Conservation (phyloP, 35 echinoderm and acorn worm species). For the Apostichopus japonicus region DNA sequence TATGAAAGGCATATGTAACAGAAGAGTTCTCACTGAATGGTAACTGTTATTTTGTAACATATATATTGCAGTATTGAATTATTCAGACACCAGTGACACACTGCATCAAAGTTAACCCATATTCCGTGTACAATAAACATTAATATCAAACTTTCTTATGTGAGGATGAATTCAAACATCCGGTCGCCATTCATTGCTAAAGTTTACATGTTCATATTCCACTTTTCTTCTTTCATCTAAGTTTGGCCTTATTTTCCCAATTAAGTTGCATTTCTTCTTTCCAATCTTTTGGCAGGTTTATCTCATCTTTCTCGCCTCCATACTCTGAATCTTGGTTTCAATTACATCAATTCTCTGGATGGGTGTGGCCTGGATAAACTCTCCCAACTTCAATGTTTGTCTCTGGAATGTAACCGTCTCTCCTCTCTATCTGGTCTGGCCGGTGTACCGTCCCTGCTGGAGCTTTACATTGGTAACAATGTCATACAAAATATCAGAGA, state of each 20-base stretch:
- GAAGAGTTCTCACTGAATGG: too few species aligned
- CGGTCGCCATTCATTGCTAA: too few species aligned
- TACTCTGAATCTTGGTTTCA: slow-evolving; percentile 84
- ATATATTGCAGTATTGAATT: too few species aligned
- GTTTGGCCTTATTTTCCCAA: not conserved
- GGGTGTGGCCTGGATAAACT: slow-evolving; percentile 80
- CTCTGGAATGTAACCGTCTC: slow-evolving; percentile 84
- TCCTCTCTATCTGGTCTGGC: slow-evolving; percentile 73
- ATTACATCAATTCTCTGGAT: slow-evolving; percentile 84
- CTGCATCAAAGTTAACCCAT: too few species aligned
- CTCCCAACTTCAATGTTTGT: slow-evolving; percentile 80
- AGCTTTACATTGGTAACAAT: slow-evolving; percentile 97
- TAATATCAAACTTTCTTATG: too few species aligned
- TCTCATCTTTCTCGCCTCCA: slow-evolving; percentile 77
- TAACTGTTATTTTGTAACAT: too few species aligned
- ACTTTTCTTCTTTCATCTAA: too few species aligned
- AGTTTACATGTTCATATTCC: too few species aligned
- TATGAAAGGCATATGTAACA: too few species aligned
- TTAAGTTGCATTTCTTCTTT: not conserved
- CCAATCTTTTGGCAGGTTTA: slow-evolving; percentile 56
- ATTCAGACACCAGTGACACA: too few species aligned
- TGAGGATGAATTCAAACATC: too few species aligned
- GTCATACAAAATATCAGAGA: slow-evolving; percentile 91
- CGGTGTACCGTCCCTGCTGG: slow-evolving; percentile 77
- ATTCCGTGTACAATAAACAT: too few species aligned